These are phyloP conservation scores for Lampropteryx suffumata DNA, from an alignment of 2,888 invertebrate species.

Conservation along the genomic window DNA sequence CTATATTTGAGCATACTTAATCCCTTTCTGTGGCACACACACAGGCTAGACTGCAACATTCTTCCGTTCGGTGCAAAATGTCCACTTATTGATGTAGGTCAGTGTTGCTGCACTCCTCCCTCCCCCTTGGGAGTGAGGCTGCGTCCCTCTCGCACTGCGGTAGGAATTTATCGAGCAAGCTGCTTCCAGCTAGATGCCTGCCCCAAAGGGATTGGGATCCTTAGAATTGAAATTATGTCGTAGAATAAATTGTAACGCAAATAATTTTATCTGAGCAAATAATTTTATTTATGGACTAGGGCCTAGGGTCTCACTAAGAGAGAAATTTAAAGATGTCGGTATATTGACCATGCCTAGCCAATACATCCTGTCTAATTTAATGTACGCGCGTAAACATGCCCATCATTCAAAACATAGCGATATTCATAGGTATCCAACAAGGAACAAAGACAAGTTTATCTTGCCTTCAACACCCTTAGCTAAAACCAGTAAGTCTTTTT, in stretches of 20 bases:
- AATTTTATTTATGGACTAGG: no score
- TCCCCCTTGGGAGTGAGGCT: slow-evolving; percentile 23
- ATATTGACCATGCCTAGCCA: no score
- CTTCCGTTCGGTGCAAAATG: slow-evolving; percentile 59
- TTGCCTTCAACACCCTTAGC: no score
- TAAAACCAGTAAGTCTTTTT: no score
- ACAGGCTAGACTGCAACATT: slow-evolving; percentile 48
- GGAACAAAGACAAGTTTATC: no score
- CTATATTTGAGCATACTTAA: not conserved
- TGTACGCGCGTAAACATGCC: no score
- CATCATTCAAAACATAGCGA: no score
- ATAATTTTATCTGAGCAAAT: no score
- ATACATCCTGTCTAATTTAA: no score
- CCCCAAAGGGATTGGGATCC: slow-evolving; percentile 15
- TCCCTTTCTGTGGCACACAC: slow-evolving; percentile 19
- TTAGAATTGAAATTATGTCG: slow-evolving; percentile 16
- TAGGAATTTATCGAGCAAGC: slow-evolving; percentile 60
- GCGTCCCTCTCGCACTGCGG: slow-evolving; percentile 44
- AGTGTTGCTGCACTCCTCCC: slow-evolving; percentile 48
- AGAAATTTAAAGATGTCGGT: no score
- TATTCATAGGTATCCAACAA: no score
- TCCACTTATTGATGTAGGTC: slow-evolving; percentile 78
- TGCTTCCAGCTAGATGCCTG: slow-evolving; percentile 36
- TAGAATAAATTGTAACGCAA: not conserved
- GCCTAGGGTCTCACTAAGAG: no score